Conservation (phyloP, 2,113 vertebrate genomes). For the Esox niger region DNA sequence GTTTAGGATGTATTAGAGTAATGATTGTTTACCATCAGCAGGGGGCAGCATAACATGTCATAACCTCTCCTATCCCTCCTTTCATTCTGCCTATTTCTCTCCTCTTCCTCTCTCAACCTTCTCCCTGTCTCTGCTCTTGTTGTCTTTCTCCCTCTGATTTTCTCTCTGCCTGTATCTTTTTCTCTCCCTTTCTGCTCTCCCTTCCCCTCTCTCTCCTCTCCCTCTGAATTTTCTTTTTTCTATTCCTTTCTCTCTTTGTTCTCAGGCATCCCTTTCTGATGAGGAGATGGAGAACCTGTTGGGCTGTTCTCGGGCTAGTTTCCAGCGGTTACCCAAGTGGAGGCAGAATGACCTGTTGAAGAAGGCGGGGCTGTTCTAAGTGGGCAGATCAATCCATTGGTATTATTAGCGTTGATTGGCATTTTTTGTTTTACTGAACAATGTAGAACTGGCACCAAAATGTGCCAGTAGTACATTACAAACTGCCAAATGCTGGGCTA, state of each 20-base stretch:
- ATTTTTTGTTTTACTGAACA: background rate
- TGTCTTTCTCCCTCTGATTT: too few species aligned
- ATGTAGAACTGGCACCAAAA: background rate
- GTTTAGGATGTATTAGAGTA: background rate
- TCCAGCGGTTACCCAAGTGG: slow-evolving; percentile 86
- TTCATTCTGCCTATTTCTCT: too few species aligned
- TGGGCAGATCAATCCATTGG: background rate
- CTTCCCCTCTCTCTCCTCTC: background rate
- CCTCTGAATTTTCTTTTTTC: background rate
- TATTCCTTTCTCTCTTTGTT: background rate
- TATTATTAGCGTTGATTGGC: background rate
- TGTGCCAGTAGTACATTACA: background rate
- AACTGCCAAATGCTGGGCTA: background rate
- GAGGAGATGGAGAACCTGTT: slow-evolving; percentile 81
- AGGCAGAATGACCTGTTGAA: slow-evolving; percentile 86
- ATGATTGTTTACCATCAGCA: background rate
- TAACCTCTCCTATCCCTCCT: background rate
- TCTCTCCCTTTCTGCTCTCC: too few species aligned
- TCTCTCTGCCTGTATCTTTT: too few species aligned
- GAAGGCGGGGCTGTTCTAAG: slow-evolving; percentile 84
- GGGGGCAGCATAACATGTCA: background rate
- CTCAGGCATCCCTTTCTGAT: slow-evolving; percentile 82
- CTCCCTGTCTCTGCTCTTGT: too few species aligned
- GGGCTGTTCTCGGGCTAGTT: slow-evolving; percentile 78
- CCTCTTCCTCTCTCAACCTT: too few species aligned